Evolutionary conservation across 2,888 invertebrate genomes (phyloP).

Genomic region (Baccha elongata): DNA sequence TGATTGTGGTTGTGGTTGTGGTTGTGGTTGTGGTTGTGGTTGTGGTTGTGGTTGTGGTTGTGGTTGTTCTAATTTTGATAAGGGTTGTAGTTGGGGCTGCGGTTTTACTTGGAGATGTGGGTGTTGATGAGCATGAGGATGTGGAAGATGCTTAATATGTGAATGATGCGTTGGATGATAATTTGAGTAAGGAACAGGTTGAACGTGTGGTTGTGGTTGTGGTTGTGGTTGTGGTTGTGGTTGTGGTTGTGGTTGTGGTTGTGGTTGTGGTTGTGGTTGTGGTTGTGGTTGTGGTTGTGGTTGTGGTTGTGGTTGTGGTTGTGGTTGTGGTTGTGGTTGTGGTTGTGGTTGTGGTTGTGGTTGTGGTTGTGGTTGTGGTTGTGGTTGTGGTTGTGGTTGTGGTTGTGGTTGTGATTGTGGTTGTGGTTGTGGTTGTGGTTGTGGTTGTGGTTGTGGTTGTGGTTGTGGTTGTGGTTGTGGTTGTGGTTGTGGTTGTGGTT

Average conservation of each 20-base stretch:
- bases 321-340: not conserved
- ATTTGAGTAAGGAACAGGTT: no score
- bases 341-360: not conserved
- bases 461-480: slow-evolving; percentile 43
- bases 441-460: slow-evolving; percentile 64
- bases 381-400: slow-evolving; percentile 6
- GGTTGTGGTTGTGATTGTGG: slow-evolving; percentile 18
- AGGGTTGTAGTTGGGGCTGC: not conserved
- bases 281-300: not conserved
- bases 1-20: not conserved
- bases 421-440: slow-evolving; percentile 13
- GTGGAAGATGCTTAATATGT: no score
- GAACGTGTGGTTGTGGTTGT: no score
- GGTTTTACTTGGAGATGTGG: no score
- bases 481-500: slow-evolving; percentile 37
- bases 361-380: not conserved
- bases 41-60: not conserved
- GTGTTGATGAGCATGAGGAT: not conserved
- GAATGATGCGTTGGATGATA: no score
- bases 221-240: not conserved
- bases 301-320: not conserved
- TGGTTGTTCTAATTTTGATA: not conserved
- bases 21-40: not conserved
- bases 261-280: not conserved
- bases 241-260: no score